phyloP scores from a whole-genome alignment of 1,140 invertebrate genomes.

The Papilio glaucus region DNA sequence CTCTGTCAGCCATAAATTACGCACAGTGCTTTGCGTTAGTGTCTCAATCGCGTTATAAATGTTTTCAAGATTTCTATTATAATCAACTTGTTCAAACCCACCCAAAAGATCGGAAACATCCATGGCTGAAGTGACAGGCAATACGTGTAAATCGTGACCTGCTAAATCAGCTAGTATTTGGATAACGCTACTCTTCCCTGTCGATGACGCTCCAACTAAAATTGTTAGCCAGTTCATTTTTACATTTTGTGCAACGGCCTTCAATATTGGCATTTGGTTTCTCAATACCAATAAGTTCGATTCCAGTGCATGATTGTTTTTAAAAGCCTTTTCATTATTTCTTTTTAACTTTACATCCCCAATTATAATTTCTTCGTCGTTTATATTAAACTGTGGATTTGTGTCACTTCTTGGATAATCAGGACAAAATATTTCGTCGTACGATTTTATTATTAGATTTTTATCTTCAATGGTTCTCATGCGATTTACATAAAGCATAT shows the following conservation, averaged over 20 bases:
- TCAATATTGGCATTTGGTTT: constrained; percentile 86
- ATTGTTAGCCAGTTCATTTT: constrained; percentile 97
- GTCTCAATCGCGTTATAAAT: constrained; percentile 70
- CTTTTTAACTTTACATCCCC: constrained; percentile 84
- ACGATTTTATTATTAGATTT: constrained; percentile 85
- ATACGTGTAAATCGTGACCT: constrained; percentile 89
- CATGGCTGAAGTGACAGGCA: constrained; percentile 96
- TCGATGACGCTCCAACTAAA: constrained; percentile 90
- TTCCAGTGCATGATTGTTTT: constrained; percentile 67
- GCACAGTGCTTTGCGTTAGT: constrained; percentile 60
- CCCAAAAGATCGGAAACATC: constrained; percentile 97
- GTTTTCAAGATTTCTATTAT: constrained; percentile 72
- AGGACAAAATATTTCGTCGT: constrained; percentile 84
- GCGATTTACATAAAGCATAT: constrained; percentile 91
- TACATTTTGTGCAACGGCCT: constrained; percentile 91
- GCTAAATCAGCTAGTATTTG: constrained; percentile 90
- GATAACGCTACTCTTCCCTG: constrained; percentile 93
- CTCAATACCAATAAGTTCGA: constrained; percentile 86
- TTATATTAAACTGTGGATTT: constrained; percentile 82
- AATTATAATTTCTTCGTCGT: constrained; percentile 82
- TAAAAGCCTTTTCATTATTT: constrained; percentile 70
- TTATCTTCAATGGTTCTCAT: constrained; percentile 91
- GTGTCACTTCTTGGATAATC: constrained; percentile 79
- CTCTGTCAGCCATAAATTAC: constrained; percentile 59
- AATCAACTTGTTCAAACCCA: constrained; percentile 96